phyloP scores from a whole-genome alignment of 2,888 invertebrate genomes.

The Melikaiella ostensackeni region DNA sequence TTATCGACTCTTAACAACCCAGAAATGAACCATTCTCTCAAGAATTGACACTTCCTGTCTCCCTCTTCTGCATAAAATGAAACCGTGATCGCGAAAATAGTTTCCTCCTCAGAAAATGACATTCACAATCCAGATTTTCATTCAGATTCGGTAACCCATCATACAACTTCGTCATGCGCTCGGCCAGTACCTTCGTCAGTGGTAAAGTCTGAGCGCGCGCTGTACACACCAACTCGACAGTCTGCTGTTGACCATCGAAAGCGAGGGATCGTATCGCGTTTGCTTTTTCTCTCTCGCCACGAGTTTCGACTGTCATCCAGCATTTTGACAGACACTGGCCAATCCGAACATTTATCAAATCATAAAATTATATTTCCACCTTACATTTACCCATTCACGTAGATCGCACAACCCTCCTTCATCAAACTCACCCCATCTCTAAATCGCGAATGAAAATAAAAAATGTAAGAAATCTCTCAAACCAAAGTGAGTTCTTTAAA shows the following conservation, averaged over 20 bases:
- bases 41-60: background rate
- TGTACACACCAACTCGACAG: slow-evolving; percentile 24
- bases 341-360: background rate
- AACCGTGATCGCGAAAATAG: background rate
- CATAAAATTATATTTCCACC: background rate
- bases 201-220: slow-evolving; percentile 24
- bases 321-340: background rate
- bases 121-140: slow-evolving; percentile 17
- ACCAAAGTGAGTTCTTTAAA: background rate
- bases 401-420: background rate
- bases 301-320: background rate
- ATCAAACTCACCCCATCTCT: background rate
- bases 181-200: slow-evolving; percentile 6
- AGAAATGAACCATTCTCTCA: background rate
- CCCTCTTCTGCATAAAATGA: background rate
- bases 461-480: background rate
- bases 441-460: background rate
- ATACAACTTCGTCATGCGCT: slow-evolving; percentile 16
- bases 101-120: background rate
- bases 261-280: slow-evolving; percentile 26
- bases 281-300: slow-evolving; percentile 22
- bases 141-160: slow-evolving; percentile 7
- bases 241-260: slow-evolving; percentile 34
- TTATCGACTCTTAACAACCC: no score
- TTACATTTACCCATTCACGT: background rate